Evolutionary conservation across 2,888 invertebrate species (phyloP), one percentile per base, ranked within the genome.

Genomic region (Metellina segmentata): DNA sequence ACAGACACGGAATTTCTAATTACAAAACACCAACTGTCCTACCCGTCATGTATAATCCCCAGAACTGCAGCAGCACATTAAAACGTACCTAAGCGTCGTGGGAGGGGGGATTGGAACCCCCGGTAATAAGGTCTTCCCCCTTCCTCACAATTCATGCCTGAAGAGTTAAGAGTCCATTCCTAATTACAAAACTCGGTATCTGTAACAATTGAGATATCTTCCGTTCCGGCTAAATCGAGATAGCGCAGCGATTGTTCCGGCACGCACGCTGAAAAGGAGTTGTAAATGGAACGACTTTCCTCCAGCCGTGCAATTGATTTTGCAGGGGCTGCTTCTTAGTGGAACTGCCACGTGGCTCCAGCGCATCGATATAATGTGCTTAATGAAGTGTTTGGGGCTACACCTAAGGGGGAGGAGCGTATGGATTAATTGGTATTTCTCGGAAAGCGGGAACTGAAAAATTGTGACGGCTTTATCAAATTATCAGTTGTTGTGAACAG

Each of bases 121-220:
- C 48, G 13, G 13, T 16, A 61, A 61, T 61, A 11, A 61, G 61
- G 16, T 61, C 61, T 16, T 61, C 61, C 52, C 48, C 19, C n/a
- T 34, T 75, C 86, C 69, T n/a, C 70, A 51, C 86, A 86, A 86
- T 81, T 81, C 70, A 90, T 85, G 90, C 85, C 85, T 83, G 90
- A 86, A 70, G 75, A 86, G 86, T 75, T 79, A 85, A 90, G 83
- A 74, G 85, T 85, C 85, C 85, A 53, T 72, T 91, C 87, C 86
- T 91, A 91, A 91, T 91, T 91, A 91, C 91, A 87, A 91, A 90
- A 91, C 82, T 78, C 77, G 20, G 86, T 87, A 81, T 82, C 87
- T 87, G 87, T 87, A 82, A 82, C 85, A 87, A 81, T 91, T 82
- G 71, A 81, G 87, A 86, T 91, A 87, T 91, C 74, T 90, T 85